Evolutionary conservation across 2,113 vertebrate genomes (phyloP).

Genomic region (Hippotragus niger): DNA sequence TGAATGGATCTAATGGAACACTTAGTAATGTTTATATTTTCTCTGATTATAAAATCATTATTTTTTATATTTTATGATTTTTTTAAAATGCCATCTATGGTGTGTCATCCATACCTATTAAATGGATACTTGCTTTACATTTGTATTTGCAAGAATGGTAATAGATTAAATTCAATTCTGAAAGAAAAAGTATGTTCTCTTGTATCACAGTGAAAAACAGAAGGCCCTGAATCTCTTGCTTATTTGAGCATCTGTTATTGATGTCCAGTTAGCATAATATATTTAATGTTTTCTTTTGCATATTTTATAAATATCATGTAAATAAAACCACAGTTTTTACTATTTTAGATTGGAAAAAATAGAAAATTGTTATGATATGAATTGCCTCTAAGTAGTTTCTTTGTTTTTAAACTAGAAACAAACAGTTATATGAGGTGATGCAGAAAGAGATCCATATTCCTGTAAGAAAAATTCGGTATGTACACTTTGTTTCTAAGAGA

Average conservation of each 20-base stretch:
- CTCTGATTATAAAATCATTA: conserved; percentile 5
- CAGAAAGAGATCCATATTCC: conserved; percentile 87
- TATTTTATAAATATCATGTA: conserved; percentile 26
- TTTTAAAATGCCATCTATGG: not conserved
- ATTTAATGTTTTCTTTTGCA: not conserved
- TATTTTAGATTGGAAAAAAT: not conserved
- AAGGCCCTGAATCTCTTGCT: not conserved
- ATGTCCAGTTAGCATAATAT: not conserved
- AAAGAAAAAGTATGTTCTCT: not conserved
- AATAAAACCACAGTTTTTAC: not conserved
- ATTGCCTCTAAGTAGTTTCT: not conserved
- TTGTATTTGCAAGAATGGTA: not conserved
- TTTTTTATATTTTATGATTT: not conserved
- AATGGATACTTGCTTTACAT: not conserved
- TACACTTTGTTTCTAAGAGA: conserved; percentile 26
- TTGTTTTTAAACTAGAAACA: conserved; percentile 86
- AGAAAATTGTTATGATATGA: not conserved
- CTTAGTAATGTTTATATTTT: not conserved
- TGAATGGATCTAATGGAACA: not conserved
- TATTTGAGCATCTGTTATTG: not conserved
- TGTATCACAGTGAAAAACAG: not conserved
- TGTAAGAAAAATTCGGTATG: conserved; percentile 89
- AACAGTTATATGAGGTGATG: conserved; percentile 93
- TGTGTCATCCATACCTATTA: not conserved
- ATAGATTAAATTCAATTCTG: not conserved